Conservation (phyloP, 2,113 vertebrate genomes). For the Passer domesticus region DNA sequence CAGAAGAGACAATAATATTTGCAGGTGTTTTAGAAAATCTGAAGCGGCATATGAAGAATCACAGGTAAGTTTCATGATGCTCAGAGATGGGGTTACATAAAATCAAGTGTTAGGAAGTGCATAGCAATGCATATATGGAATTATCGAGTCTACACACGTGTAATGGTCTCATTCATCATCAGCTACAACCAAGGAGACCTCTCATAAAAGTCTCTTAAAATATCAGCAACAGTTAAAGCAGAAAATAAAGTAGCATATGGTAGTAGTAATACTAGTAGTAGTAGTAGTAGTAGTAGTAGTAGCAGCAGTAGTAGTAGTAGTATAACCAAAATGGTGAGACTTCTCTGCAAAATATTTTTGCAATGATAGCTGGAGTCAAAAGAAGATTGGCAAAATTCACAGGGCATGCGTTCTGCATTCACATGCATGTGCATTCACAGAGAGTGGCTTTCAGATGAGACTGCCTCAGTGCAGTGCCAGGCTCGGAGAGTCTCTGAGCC, state of each 20-base stretch:
- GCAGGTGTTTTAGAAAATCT: neutral
- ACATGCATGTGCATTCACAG: neutral
- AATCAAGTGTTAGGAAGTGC: neutral
- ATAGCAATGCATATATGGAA: neutral
- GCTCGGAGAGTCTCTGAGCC: neutral
- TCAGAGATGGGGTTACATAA: neutral
- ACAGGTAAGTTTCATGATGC: neutral
- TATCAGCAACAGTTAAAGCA: neutral
- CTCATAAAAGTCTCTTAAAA: neutral
- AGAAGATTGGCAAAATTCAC: neutral
- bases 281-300: neutral
- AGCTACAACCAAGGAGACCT: neutral
- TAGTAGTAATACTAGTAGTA: neutral
- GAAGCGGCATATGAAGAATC: neutral
- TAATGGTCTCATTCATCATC: neutral
- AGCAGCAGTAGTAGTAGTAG: neutral
- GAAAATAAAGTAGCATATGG: neutral
- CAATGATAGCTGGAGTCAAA: neutral
- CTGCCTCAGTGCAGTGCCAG: neutral
- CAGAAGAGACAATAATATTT: neutral
- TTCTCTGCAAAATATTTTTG: neutral
- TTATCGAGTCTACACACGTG: rapidly evolving
- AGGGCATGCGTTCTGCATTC: neutral
- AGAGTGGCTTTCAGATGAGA: neutral
- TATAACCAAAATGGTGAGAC: rapidly evolving